Percentiles rank a stretch among this genome's conserved stretches.
phyloP scores from a whole-genome alignment of 2,113 vertebrate species.

The Eidolon helvum region DNA sequence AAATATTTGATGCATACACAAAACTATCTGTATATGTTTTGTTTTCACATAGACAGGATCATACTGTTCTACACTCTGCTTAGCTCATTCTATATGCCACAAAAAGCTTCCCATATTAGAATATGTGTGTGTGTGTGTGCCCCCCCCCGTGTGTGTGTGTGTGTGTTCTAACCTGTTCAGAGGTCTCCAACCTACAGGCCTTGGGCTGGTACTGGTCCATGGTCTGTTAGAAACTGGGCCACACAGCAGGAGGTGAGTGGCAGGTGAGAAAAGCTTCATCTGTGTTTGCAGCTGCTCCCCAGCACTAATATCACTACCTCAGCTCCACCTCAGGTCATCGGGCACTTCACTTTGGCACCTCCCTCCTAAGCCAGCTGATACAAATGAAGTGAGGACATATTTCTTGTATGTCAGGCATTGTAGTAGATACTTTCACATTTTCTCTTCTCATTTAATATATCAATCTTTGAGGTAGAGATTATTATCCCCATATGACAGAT shows the following conservation, averaged over 20 bases:
- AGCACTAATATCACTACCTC: too few species aligned
- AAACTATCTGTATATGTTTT: slow-evolving; percentile 8
- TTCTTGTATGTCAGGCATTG: neutral
- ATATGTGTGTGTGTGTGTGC: neutral
- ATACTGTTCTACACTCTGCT: neutral
- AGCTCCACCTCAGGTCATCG: too few species aligned
- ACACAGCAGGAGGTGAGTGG: too few species aligned
- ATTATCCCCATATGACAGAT: neutral
- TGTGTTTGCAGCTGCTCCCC: too few species aligned
- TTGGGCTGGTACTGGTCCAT: too few species aligned
- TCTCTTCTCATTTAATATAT: slow-evolving; percentile 21
- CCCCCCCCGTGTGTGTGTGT: neutral
- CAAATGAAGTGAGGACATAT: neutral
- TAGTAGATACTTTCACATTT: neutral
- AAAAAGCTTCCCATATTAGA: neutral
- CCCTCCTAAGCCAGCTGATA: neutral
- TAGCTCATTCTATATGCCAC: neutral
- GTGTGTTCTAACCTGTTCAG: neutral
- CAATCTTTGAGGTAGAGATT: neutral
- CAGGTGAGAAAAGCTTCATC: too few species aligned
- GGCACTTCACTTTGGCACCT: neutral
- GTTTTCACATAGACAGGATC: neutral
- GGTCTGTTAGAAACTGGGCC: too few species aligned
- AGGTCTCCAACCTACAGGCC: too few species aligned
- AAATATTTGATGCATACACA: neutral